Evolutionary conservation across 2,113 vertebrate species (phyloP).

Genomic region (Nanorana parkeri): DNA sequence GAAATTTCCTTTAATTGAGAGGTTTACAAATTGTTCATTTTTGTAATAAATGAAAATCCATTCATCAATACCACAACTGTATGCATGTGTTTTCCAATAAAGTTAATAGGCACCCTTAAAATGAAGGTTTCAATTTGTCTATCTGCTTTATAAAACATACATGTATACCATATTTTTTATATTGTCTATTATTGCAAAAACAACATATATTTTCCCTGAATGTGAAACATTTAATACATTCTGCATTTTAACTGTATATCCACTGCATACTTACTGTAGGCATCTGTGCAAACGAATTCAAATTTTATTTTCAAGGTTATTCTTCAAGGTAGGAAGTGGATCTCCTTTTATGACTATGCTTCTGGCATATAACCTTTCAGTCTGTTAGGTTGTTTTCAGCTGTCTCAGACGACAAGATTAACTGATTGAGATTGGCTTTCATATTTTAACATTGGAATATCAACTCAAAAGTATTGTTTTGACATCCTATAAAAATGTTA

Average conservation of each 20-base stretch:
- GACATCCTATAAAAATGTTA: conserved; percentile 51
- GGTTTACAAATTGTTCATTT: too few species aligned
- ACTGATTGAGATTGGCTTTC: conserved; percentile 47
- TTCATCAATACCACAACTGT: too few species aligned
- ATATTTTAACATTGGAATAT: conserved; percentile 28
- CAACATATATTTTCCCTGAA: neutral
- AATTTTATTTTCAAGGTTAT: conserved; percentile 43
- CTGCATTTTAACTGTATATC: neutral
- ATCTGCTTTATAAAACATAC: too few species aligned
- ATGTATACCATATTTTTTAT: too few species aligned
- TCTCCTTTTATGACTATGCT: conserved; percentile 34
- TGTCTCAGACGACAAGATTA: conserved; percentile 50
- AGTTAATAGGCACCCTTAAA: too few species aligned
- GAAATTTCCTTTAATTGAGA: too few species aligned
- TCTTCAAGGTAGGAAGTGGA: conserved; percentile 1
- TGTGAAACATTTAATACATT: conserved; percentile 9
- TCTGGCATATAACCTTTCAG: conserved; percentile 46
- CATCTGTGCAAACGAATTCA: conserved; percentile 13
- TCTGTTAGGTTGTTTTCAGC: conserved; percentile 25
- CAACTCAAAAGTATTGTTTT: conserved; percentile 34
- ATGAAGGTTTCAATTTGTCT: too few species aligned
- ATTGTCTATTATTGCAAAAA: too few species aligned
- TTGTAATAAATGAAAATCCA: too few species aligned
- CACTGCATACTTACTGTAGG: neutral
- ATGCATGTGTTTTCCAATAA: too few species aligned